Evolutionary conservation across 1,140 invertebrate species (phyloP), one percentile per base, ranked within the genome.

Genomic region (Wiebesia pumilae): DNA sequence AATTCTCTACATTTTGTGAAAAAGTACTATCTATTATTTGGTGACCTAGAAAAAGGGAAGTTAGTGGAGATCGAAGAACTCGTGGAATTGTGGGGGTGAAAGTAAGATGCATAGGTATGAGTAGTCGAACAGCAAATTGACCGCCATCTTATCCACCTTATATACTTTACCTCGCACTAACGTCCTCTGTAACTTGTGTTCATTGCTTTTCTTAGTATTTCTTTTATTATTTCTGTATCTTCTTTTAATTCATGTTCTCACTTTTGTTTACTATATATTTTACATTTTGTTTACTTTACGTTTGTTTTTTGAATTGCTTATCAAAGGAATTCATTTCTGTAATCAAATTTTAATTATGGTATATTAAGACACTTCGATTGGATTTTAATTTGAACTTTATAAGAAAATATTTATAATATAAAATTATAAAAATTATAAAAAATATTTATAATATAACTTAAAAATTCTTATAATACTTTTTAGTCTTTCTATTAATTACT

Each of bases 111-210:
- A 91, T 91, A 92, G 91, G 91, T 89, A 92, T 92, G 91, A 91
- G 93, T 93, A 94, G 93, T 94, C 93, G 93, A 94, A 92, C 92
- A 93, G 93, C 92, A 94, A 94, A 94, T 94, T 94, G 93, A 93
- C 93, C 93, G 93, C 93, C 93, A 94, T 94, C 93, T 94, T 94
- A 94, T 90, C 93, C 91, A 93, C 93, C 93, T 93, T 83, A 83
- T 93, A 93, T 93, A 92, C 92, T 92, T 92, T 92, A 51, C 30
- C 65, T 62, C 47, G 43, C 19, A 73, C 51, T 27, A 47, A 33
- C 69, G 62, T 65, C 90, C 90, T 90, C 88, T 88, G 88, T 88
- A 82, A 84, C 87, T 87, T 89, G 87, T 87, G 88, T 87, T 87
- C 89, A 88, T 86, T 88, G 89, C 79, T 88, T 84, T 86, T 88